Conservation (phyloP, 2,797 vertebrate genomes). For the Dallia pectoralis region DNA sequence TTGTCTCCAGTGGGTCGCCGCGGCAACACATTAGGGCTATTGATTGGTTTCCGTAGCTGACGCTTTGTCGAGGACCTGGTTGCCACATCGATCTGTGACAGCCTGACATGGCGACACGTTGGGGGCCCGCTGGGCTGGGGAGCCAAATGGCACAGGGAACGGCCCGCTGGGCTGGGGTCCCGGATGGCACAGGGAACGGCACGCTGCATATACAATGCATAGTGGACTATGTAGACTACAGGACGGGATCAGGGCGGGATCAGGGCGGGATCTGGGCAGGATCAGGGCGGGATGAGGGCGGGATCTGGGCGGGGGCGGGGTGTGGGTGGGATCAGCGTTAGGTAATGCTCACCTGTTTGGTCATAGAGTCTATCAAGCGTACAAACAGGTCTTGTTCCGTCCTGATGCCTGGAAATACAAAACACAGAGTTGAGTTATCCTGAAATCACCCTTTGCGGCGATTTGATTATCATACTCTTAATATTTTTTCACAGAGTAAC, state of each 20-base stretch:
- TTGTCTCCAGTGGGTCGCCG: conserved; percentile 68
- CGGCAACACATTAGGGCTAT: conserved; percentile 71
- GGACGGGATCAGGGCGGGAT: no score
- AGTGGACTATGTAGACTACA: no score
- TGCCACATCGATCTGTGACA: conserved; percentile 69
- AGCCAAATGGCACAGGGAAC: background rate
- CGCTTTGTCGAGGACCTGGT: conserved; percentile 67
- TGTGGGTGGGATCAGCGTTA: background rate
- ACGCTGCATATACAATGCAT: background rate
- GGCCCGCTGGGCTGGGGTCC: background rate
- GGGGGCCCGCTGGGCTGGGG: conserved; percentile 13
- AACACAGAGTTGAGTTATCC: conserved; percentile 13
- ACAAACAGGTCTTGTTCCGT: conserved; percentile 93
- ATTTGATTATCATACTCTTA: background rate
- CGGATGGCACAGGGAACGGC: background rate
- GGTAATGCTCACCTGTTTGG: conserved; percentile 84
- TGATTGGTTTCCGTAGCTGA: conserved; percentile 69
- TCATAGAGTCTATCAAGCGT: conserved; percentile 94
- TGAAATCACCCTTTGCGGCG: background rate
- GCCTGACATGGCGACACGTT: conserved; percentile 56
- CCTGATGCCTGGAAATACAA: conserved; percentile 78
- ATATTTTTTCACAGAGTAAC: background rate
- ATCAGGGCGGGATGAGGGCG: no score
- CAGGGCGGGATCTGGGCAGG: no score
- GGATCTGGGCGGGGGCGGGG: no score